Percentiles rank a stretch among this genome's conserved stretches.
These are phyloP conservation scores for Sturmia bella DNA, from an alignment of 2,888 invertebrate genomes.

Conservation along the genomic window DNA sequence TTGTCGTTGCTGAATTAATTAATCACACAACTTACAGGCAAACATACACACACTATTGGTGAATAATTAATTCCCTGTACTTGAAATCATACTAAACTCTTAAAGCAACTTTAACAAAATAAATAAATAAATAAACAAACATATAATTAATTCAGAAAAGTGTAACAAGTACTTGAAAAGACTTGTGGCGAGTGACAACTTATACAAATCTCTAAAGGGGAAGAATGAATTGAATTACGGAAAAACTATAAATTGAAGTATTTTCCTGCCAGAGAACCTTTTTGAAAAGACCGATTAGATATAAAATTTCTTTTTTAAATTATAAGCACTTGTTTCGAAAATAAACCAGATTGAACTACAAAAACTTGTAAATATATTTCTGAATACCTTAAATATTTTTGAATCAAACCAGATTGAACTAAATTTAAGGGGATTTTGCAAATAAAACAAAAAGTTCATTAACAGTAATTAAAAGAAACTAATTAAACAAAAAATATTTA, in stretches of 20 bases:
- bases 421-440: constrained; percentile 32
- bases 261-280: too few species aligned
- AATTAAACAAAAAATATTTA: constrained; percentile 15
- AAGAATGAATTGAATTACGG: too few species aligned
- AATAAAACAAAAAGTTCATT: constrained; percentile 19
- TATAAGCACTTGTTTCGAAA: neutral
- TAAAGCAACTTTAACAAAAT: constrained; percentile 39
- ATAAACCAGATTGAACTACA: constrained; percentile 23
- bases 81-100: constrained; percentile 16
- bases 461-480: constrained; percentile 33
- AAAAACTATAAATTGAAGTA: too few species aligned
- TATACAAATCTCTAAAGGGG: too few species aligned
- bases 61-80: constrained; percentile 12
- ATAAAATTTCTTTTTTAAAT: neutral
- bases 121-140: neutral
- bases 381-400: neutral
- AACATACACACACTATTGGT: too few species aligned
- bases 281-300: too few species aligned
- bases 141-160: constrained; percentile 33
- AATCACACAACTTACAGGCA: too few species aligned
- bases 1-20: too few species aligned
- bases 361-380: neutral
- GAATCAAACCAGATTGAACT: constrained; percentile 36
- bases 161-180: constrained; percentile 39
- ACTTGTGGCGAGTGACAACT: neutral